Conservation (phyloP, 2,113 vertebrate genomes). For the Alosa alosa region DNA sequence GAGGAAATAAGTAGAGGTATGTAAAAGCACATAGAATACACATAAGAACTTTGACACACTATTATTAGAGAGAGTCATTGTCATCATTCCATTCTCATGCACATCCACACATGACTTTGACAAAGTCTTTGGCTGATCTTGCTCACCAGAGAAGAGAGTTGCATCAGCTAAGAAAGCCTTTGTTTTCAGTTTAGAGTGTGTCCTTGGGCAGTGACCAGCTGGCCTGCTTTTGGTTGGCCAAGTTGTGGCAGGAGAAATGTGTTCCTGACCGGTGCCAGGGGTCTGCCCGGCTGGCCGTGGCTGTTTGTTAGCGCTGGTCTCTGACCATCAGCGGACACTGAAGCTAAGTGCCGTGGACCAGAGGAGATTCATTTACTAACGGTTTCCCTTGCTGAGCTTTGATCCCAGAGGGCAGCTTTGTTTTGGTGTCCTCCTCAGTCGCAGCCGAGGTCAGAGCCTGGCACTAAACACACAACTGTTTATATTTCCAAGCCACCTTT, state of each 20-base stretch:
- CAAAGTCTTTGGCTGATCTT: constrained; percentile 12
- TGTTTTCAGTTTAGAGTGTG: not conserved
- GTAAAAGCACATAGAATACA: not conserved
- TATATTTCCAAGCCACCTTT: not conserved
- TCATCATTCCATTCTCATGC: not conserved
- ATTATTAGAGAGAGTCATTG: not conserved
- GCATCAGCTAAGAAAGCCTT: constrained; percentile 7
- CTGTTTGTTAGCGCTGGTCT: constrained; percentile 42
- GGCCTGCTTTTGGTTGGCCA: constrained; percentile 59
- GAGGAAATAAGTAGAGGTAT: not conserved
- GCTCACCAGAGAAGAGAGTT: not conserved
- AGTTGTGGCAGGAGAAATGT: constrained; percentile 65
- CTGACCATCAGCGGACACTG: constrained; percentile 38
- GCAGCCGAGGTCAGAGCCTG: not conserved
- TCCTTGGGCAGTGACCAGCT: constrained; percentile 54
- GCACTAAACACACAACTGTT: not conserved
- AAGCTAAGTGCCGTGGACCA: constrained; percentile 30
- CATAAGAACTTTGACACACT: not conserved
- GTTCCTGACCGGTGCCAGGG: constrained; percentile 61
- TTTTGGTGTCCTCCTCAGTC: not conserved
- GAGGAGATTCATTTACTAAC: constrained; percentile 13
- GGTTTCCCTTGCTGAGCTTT: not conserved
- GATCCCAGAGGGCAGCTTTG: constrained; percentile 5
- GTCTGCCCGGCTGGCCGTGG: constrained; percentile 50
- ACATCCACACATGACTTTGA: not conserved